Conservation (phyloP, 1,140 invertebrate genomes). For the Pseudoatta argentina region DNA sequence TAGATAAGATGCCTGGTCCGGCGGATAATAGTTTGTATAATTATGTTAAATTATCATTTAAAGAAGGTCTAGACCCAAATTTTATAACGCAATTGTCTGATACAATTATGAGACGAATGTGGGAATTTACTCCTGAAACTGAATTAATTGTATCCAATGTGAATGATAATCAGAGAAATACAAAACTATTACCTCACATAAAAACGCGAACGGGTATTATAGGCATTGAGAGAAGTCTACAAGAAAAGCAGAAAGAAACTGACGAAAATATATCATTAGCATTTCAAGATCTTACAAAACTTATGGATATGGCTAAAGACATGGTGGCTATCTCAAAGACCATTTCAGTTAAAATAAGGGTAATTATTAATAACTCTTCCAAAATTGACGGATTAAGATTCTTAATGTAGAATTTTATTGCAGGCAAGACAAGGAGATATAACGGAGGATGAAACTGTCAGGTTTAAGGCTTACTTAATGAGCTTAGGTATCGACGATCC, state of each 20-base stretch:
- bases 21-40: slow-evolving; percentile 90
- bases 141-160: slow-evolving; percentile 62
- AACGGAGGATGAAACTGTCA: slow-evolving; percentile 98
- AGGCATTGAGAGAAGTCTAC: slow-evolving; percentile 97
- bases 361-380: slow-evolving; percentile 83
- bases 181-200: slow-evolving; percentile 84
- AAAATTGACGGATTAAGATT: slow-evolving; percentile 73
- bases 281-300: slow-evolving; percentile 97
- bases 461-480: slow-evolving; percentile 98
- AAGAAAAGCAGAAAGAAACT: slow-evolving; percentile 95
- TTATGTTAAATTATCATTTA: slow-evolving; percentile 95
- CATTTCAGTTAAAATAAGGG: slow-evolving; percentile 97
- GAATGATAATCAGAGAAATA: slow-evolving; percentile 76
- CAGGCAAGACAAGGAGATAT: slow-evolving; percentile 98
- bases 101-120: slow-evolving; percentile 88
- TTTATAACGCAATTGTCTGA: slow-evolving; percentile 90
- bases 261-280: slow-evolving; percentile 96
- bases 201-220: slow-evolving; percentile 95
- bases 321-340: slow-evolving; percentile 97
- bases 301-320: slow-evolving; percentile 98
- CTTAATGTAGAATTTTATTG: slow-evolving; percentile 82
- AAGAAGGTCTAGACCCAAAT: slow-evolving; percentile 92
- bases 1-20: slow-evolving; percentile 91
- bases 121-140: slow-evolving; percentile 86
- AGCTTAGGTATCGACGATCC: slow-evolving; percentile 99